Conservation (phyloP, 2,888 invertebrate species). For the Agriopis aurantiaria region DNA sequence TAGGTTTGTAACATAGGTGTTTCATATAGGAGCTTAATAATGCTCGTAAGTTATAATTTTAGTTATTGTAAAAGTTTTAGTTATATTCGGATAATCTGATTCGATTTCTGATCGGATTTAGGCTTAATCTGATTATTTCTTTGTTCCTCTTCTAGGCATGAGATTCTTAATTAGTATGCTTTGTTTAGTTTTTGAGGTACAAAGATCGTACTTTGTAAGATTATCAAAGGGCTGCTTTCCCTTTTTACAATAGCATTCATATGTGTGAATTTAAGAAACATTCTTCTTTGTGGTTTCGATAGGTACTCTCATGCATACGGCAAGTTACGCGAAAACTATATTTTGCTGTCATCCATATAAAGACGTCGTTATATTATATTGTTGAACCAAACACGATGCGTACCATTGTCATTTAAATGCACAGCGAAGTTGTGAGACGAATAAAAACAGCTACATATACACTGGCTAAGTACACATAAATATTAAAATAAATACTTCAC, state of each 20-base stretch:
- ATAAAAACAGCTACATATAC: conserved; percentile 28
- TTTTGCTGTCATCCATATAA: conserved; percentile 10
- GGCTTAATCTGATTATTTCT: too few species aligned
- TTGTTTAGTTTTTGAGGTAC: neutral
- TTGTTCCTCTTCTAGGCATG: too few species aligned
- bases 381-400: conserved; percentile 34
- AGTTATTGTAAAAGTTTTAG: too few species aligned
- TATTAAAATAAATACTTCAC: conserved; percentile 11
- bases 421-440: conserved; percentile 49
- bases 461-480: conserved; percentile 2
- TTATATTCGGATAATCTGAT: too few species aligned
- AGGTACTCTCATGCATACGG: too few species aligned
- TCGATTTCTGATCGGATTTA: too few species aligned
- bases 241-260: neutral
- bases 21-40: too few species aligned
- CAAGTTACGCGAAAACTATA: neutral
- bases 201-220: neutral
- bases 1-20: too few species aligned
- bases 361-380: conserved; percentile 47
- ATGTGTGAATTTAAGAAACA: neutral
- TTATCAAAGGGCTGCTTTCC: neutral
- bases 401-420: conserved; percentile 62
- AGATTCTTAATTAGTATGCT: too few species aligned
- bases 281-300: conserved; percentile 5
- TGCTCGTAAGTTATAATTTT: too few species aligned